A percentile compares a stretch with the other conserved stretches of the same genome.
Conservation (phyloP, 2,888 invertebrate species). For the Suillia variegata region DNA sequence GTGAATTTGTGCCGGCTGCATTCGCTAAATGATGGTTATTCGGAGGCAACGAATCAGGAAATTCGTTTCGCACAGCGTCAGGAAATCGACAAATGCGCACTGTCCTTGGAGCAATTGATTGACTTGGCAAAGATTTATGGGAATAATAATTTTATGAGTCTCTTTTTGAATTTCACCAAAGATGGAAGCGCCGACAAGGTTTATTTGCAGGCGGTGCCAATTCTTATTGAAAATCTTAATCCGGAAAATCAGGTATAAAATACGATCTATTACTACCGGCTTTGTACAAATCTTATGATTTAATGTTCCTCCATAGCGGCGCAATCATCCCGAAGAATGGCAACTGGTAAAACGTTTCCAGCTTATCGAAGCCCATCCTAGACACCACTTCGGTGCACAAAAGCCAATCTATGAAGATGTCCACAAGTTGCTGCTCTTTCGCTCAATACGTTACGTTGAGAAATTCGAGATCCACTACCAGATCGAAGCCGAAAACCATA, state of each 20-base stretch:
- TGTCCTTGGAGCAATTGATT: slow-evolving; percentile 53
- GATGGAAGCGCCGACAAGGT: slow-evolving; percentile 27
- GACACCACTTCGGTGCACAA: slow-evolving; percentile 20
- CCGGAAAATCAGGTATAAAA: slow-evolving; percentile 48
- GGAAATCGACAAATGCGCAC: slow-evolving; percentile 39
- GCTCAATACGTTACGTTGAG: slow-evolving; percentile 47
- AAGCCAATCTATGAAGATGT: slow-evolving; percentile 46
- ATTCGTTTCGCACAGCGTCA: slow-evolving; percentile 29
- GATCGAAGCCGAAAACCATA: slow-evolving; percentile 44
- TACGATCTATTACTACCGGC: no score
- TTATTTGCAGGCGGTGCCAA: slow-evolving; percentile 51
- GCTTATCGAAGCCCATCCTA: slow-evolving; percentile 65
- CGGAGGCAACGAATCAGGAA: slow-evolving; percentile 18
- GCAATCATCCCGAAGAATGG: slow-evolving; percentile 65
- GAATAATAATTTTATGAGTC: slow-evolving; percentile 47
- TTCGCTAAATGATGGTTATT: slow-evolving; percentile 18
- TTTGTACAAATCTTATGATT: no score
- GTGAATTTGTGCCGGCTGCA: slow-evolving; percentile 47
- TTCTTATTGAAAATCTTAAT: slow-evolving; percentile 52
- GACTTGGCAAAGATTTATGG: slow-evolving; percentile 43
- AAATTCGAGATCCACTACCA: slow-evolving; percentile 48
- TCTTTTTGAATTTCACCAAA: slow-evolving; percentile 55
- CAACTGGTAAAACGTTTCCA: slow-evolving; percentile 73
- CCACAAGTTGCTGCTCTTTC: slow-evolving; percentile 47
- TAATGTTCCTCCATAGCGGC: slow-evolving; percentile 47